A percentile compares a stretch with the other conserved stretches of the same genome.
These are phyloP conservation scores for Phrixothrix hirtus DNA, from an alignment of 2,888 invertebrate species.

Conservation along the genomic window DNA sequence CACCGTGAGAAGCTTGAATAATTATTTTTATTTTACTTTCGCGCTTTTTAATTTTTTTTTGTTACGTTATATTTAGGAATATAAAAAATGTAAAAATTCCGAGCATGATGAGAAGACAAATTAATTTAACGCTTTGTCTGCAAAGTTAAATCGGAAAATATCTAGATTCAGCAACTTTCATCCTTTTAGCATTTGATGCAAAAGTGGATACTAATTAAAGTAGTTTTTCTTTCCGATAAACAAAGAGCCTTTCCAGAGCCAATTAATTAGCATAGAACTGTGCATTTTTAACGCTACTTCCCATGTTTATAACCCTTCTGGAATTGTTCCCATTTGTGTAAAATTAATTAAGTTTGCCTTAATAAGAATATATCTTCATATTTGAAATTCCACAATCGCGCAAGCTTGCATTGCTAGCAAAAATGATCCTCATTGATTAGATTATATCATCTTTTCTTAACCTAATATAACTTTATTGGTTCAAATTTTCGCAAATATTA, in stretches of 20 bases:
- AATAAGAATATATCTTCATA: too few species aligned
- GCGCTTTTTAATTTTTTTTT: neutral
- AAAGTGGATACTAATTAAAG: constrained; percentile 11
- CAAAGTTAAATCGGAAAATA: neutral
- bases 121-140: constrained; percentile 7
- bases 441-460: too few species aligned
- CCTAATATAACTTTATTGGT: too few species aligned
- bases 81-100: neutral
- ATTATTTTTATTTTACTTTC: neutral
- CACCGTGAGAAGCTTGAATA: constrained; percentile 11
- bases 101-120: neutral
- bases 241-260: constrained; percentile 1
- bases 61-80: neutral
- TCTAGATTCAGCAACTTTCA: neutral
- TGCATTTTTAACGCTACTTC: neutral
- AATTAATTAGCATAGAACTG: constrained; percentile 10
- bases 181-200: neutral
- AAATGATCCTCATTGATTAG: too few species aligned
- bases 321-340: too few species aligned
- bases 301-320: neutral
- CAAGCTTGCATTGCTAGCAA: too few species aligned
- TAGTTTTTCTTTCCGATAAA: constrained; percentile 8
- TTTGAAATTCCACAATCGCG: too few species aligned
- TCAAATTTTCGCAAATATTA: too few species aligned
- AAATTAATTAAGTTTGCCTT: too few species aligned